Evolutionary conservation across 2,113 vertebrate species (phyloP).

Genomic region (Mesitornis unicolor): DNA sequence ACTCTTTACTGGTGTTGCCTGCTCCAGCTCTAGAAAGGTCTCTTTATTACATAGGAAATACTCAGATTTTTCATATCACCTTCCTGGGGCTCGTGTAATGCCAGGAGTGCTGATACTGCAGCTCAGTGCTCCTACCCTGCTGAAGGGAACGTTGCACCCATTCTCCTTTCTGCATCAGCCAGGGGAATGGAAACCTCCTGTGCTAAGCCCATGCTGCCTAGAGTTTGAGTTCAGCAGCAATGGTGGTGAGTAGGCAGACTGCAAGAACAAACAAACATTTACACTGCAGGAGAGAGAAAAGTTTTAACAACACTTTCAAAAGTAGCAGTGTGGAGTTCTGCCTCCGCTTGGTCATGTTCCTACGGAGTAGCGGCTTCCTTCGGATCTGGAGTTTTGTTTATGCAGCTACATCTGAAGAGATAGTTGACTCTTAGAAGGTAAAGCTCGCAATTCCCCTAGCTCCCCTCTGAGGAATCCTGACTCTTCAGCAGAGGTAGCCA

Average conservation of each 20-base stretch:
- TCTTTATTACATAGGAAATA: background rate
- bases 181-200: rapidly evolving
- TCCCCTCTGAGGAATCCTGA: background rate
- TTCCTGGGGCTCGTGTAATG: rapidly evolving
- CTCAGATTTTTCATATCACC: background rate
- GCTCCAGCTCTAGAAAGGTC: background rate
- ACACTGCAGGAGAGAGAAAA: background rate
- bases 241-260: background rate
- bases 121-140: background rate
- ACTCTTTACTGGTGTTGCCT: background rate
- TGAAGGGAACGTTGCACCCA: background rate
- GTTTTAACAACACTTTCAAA: background rate
- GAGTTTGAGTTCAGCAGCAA: background rate
- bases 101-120: background rate
- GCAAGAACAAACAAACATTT: background rate
- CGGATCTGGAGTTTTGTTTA: background rate
- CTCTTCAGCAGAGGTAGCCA: background rate
- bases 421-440: background rate
- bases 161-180: background rate
- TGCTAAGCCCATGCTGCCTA: background rate
- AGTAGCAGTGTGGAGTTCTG: background rate
- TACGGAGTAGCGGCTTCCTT: background rate
- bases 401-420: background rate
- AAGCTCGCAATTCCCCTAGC: background rate
- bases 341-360: background rate